phyloP scores from a whole-genome alignment of 2,888 invertebrate genomes.

The Drosophila longiperda region DNA sequence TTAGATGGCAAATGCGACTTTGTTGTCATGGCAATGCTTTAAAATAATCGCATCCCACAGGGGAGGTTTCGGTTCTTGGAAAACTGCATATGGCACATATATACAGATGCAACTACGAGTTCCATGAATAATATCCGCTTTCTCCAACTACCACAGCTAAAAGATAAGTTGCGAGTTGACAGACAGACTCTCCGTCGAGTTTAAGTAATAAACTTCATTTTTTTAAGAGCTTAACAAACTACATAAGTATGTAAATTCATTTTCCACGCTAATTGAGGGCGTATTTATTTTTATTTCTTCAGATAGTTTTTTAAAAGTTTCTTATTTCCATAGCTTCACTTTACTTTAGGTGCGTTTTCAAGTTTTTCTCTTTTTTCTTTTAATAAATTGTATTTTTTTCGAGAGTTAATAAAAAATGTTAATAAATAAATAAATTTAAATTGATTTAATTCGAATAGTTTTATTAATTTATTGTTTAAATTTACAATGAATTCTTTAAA shows the following conservation, averaged over 20 bases:
- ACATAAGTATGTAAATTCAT: conserved; percentile 1
- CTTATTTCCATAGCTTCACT: background rate
- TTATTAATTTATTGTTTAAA: background rate
- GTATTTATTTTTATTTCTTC: background rate
- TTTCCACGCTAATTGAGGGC: conserved; percentile 4
- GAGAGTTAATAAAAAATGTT: background rate
- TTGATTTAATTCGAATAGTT: background rate
- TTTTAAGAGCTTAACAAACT: conserved; percentile 28
- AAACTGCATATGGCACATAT: conserved; percentile 56
- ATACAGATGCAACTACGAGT: conserved; percentile 17
- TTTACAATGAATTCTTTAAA: background rate
- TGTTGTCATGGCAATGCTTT: conserved; percentile 54
- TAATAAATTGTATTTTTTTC: background rate
- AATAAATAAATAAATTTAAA: background rate
- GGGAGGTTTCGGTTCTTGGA: conserved; percentile 73
- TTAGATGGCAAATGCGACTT: conserved; percentile 53
- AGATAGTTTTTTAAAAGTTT: background rate
- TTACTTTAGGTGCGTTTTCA: background rate
- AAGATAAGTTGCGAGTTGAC: conserved; percentile 18
- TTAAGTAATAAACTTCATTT: conserved; percentile 10
- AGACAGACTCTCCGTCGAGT: background rate
- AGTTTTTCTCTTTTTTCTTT: background rate
- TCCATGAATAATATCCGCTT: conserved; percentile 15
- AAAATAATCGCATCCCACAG: conserved; percentile 33
- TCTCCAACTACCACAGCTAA: conserved; percentile 6